A percentile compares a stretch with the other conserved stretches of the same genome.
Conservation (phyloP, 1,140 invertebrate genomes). For the Drosophila ficusphila region DNA sequence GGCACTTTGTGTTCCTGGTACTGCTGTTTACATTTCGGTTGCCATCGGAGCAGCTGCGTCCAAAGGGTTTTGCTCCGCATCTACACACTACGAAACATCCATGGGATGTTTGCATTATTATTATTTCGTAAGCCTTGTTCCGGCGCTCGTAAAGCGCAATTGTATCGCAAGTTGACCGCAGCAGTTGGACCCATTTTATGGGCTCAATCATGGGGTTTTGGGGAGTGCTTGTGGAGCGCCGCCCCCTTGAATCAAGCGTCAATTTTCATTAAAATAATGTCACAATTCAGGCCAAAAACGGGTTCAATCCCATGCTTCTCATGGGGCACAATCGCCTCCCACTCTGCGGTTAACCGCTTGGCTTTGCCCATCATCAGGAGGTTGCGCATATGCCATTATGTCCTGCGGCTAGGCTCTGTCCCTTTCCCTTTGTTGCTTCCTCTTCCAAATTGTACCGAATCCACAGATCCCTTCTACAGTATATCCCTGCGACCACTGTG, state of each 20-base stretch:
- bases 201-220: constrained; percentile 34
- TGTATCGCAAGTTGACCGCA: constrained; percentile 45
- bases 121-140: constrained; percentile 38
- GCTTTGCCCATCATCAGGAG: constrained; percentile 59
- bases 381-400: constrained; percentile 48
- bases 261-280: constrained; percentile 77
- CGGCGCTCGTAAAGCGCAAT: constrained; percentile 35
- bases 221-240: not conserved
- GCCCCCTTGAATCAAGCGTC: constrained; percentile 41
- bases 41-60: constrained; percentile 63
- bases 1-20: constrained; percentile 57
- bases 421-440: not conserved
- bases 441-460: no score
- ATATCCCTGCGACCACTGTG: constrained; percentile 8
- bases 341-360: constrained; percentile 58
- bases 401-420: constrained; percentile 54
- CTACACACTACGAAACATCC: not conserved
- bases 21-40: constrained; percentile 56
- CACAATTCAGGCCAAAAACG: constrained; percentile 55
- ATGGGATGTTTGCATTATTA: constrained; percentile 43
- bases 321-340: not conserved
- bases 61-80: constrained; percentile 29
- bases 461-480: not conserved
- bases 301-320: constrained; percentile 19
- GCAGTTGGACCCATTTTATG: constrained; percentile 31